Conservation (phyloP, 1,140 invertebrate species). For the Centruroides vittatus region DNA sequence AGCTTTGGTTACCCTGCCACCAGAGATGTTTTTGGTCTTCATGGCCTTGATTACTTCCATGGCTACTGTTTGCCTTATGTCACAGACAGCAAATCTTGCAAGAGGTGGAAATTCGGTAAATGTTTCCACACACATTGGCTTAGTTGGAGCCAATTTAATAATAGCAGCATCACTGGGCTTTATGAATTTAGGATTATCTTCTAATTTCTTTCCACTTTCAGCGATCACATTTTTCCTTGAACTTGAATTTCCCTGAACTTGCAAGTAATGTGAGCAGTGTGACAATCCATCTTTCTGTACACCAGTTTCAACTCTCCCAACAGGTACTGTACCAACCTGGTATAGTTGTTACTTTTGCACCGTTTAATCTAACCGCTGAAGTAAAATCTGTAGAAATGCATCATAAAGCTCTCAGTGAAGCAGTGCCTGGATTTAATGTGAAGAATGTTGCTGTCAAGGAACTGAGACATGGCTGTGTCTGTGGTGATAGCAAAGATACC, state of each 20-base stretch:
- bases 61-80: conserved; percentile 98
- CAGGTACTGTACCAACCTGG: conserved; percentile 98
- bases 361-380: conserved; percentile 86
- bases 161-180: conserved; percentile 96
- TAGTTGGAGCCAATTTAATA: conserved; percentile 76
- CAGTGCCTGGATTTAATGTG: conserved; percentile 92
- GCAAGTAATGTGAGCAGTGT: conserved; percentile 97
- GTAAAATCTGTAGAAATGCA: conserved; percentile 99
- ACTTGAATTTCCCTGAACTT: conserved; percentile 94
- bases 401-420: conserved; percentile 88
- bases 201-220: conserved; percentile 60
- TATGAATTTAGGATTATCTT: conserved; percentile 47
- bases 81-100: conserved; percentile 95
- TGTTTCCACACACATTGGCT: conserved; percentile 94
- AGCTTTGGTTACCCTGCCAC: conserved; percentile 38
- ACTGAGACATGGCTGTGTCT: conserved; percentile 88
- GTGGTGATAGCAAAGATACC: conserved; percentile 90
- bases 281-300: conserved; percentile 91
- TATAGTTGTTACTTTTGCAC: conserved; percentile 96
- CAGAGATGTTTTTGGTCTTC: conserved; percentile 29
- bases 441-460: conserved; percentile 99
- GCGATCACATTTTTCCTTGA: conserved; percentile 95
- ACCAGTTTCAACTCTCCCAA: conserved; percentile 96
- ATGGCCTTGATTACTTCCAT: conserved; percentile 85
- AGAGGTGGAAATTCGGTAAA: conserved; percentile 96